phyloP scores from a whole-genome alignment of 2,113 vertebrate genomes.

The Pitta sordida region DNA sequence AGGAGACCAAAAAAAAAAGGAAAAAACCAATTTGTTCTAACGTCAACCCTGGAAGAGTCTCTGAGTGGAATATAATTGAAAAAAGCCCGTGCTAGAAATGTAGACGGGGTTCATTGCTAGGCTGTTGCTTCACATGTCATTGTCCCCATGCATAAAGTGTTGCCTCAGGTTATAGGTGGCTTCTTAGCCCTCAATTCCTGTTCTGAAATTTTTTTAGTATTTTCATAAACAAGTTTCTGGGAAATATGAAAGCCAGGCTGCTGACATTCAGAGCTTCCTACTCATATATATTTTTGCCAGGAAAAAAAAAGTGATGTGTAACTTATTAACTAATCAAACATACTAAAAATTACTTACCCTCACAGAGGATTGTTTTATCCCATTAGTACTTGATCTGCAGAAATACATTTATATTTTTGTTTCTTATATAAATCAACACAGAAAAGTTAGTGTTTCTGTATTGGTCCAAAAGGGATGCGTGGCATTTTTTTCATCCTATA shows the following conservation, averaged over 20 bases:
- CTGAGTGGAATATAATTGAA: background rate
- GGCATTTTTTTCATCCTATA: background rate
- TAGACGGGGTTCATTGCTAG: background rate
- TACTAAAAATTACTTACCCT: background rate
- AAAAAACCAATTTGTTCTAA: background rate
- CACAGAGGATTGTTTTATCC: background rate
- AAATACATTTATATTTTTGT: background rate
- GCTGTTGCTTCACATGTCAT: background rate
- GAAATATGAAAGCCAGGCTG: background rate
- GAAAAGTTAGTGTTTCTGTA: background rate
- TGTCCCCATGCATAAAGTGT: background rate
- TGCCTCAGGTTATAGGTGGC: background rate
- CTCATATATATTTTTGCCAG: background rate
- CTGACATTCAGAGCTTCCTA: background rate
- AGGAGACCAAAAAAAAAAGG: background rate
- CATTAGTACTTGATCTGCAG: background rate
- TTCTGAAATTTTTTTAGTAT: background rate
- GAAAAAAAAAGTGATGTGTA: rapidly evolving
- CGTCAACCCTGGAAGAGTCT: background rate
- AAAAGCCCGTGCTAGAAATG: background rate
- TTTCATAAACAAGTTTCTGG: background rate
- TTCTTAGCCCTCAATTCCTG: background rate
- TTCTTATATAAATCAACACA: background rate
- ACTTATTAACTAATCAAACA: background rate
- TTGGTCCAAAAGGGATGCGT: background rate